Conservation (phyloP, 2,797 vertebrate genomes). For the Scomberomorus guttatus region DNA sequence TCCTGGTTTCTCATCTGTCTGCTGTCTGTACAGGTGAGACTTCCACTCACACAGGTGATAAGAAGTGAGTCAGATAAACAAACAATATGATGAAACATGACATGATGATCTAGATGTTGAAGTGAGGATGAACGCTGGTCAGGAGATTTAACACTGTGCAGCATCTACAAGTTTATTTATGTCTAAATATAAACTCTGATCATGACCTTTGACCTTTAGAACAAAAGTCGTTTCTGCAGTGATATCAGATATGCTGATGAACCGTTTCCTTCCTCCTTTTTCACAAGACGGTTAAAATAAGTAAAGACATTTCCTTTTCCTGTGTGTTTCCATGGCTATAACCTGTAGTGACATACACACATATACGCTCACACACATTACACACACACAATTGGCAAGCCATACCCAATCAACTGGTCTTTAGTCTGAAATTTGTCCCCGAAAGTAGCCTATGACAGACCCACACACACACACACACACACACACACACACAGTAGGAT, state of each 20-base stretch:
- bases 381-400: not conserved
- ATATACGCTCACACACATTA: slow-evolving; percentile 9
- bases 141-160: not conserved
- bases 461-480: slow-evolving; percentile 38
- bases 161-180: not conserved
- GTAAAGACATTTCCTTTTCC: slow-evolving; percentile 51
- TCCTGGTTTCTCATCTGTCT: not conserved
- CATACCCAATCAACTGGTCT: too few species aligned
- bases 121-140: too few species aligned
- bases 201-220: slow-evolving; percentile 34
- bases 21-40: too few species aligned
- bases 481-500: slow-evolving; percentile 8
- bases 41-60: not conserved
- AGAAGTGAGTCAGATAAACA: slow-evolving; percentile 2
- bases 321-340: slow-evolving; percentile 19
- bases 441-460: not conserved
- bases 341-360: not conserved
- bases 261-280: slow-evolving; percentile 50
- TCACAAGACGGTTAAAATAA: slow-evolving; percentile 12
- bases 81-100: not conserved
- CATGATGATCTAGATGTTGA: not conserved
- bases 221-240: not conserved
- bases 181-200: slow-evolving; percentile 13
- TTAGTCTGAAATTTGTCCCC: too few species aligned
- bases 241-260: slow-evolving; percentile 16